These are phyloP conservation scores for Andrena bucephala DNA, from an alignment of 2,888 invertebrate genomes.

Conservation along the genomic window DNA sequence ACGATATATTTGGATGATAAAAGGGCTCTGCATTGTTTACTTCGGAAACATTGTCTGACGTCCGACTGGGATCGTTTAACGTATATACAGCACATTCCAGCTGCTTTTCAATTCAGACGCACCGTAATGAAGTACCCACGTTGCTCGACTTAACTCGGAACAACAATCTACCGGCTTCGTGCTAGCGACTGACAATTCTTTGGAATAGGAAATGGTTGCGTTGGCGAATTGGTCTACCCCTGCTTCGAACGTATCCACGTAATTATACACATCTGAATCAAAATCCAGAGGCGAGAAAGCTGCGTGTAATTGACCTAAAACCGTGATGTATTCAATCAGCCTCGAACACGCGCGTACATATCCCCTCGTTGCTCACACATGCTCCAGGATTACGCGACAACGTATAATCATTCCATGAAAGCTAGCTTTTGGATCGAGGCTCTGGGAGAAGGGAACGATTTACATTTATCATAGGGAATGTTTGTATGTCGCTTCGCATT, in stretches of 20 bases:
- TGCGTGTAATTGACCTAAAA: conserved; percentile 38
- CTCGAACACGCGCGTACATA: conserved; percentile 53
- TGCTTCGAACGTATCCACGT: conserved; percentile 42
- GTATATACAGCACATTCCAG: conserved; percentile 81
- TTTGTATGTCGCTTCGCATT: conserved; percentile 66
- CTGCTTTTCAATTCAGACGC: conserved; percentile 76
- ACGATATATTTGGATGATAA: conserved; percentile 38
- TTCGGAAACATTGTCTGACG: conserved; percentile 72
- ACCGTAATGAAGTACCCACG: conserved; percentile 51
- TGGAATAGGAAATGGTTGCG: conserved; percentile 41
- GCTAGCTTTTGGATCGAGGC: conserved; percentile 25
- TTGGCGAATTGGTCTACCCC: conserved; percentile 48
- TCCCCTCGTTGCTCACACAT: conserved; percentile 51
- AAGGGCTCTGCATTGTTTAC: conserved; percentile 75
- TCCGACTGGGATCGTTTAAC: conserved; percentile 71
- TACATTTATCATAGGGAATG: conserved; percentile 38
- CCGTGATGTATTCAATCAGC: conserved; percentile 49
- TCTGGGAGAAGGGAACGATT: conserved; percentile 10
- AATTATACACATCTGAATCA: conserved; percentile 42
- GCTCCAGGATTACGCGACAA: conserved; percentile 36
- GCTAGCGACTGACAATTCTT: conserved; percentile 48
- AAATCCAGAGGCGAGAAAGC: conserved; percentile 22
- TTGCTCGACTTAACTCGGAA: conserved; percentile 61
- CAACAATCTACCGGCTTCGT: conserved; percentile 38
- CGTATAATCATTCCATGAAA: conserved; percentile 62